Base-by-base conservation (phyloP, 2,113 vertebrate species). In the Zosterops lateralis region DNA sequence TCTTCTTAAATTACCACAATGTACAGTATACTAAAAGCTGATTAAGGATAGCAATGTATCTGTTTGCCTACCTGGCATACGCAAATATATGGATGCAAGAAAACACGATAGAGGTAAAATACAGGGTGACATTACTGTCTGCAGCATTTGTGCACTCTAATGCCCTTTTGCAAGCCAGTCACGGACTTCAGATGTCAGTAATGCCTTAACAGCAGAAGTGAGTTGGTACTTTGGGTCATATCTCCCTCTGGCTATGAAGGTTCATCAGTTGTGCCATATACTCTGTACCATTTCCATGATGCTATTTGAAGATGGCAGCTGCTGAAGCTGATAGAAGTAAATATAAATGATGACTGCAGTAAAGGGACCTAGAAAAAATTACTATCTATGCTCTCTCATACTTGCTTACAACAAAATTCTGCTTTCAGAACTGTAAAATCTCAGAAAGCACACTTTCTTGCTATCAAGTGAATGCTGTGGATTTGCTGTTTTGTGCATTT, bases 371-470 rank as follows among this genome's bases (percentile, higher is more conserved):
- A 54, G 26, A 53, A 70, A 31, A 90, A 73, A 65, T 57, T 13
- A 24, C 51, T 76, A 1, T 47, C 74, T 53, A 4, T 76, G 34
- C 26, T 76, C 13, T 22, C 36, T 18, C 45, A 4, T 65, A 45
- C 36, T 68, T 79, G 26, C 91, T 83, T 64, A 53, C 75, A 92
- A 67, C 77, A 74, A 76, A 73, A 51, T 88, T 87, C 56, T 86
- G 20, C 78, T 83, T 93, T 90, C 65, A 60, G 87, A 91, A 60
- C 53, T 58, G 29, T 50, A 71, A 90, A 74, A 44, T 53, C 51
- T 87, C 42, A 66, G 62, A 65, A 96, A 95, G 53, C 40, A n/a
- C 34, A 32, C 86, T 81, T 92, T 86, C 67, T 93, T 71, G 82
- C 94, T 66, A 9, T 58, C 61, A 14, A 74, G 67, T 70, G 50